A percentile compares a stretch with the other conserved stretches of the same genome.
Evolutionary conservation across 2,888 invertebrate genomes (phyloP).

Genomic region (Volucella zonaria): DNA sequence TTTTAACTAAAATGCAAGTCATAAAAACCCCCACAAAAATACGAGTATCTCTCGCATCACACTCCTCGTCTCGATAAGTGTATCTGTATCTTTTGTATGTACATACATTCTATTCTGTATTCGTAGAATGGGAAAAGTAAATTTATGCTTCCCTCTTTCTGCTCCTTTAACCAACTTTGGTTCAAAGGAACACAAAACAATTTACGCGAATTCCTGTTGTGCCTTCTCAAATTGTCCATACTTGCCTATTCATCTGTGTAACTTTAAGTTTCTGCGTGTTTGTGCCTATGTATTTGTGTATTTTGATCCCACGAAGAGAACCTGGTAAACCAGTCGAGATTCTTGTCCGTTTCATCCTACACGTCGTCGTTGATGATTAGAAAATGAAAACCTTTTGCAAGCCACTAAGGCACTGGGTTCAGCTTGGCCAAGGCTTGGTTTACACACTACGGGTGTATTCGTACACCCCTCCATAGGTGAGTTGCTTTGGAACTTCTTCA

Average conservation of each 20-base stretch:
- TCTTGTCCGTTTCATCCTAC: slow-evolving; percentile 30
- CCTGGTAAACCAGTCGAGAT: slow-evolving; percentile 63
- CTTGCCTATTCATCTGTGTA: neutral
- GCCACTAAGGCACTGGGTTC: slow-evolving; percentile 73
- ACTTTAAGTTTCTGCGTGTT: no score
- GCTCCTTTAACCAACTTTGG: neutral
- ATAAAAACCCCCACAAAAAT: slow-evolving; percentile 57
- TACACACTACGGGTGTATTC: neutral
- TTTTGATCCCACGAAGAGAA: slow-evolving; percentile 24
- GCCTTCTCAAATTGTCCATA: slow-evolving; percentile 26
- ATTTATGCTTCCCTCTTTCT: neutral
- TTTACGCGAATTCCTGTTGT: slow-evolving; percentile 72
- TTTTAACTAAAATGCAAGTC: slow-evolving; percentile 64
- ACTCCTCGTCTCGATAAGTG: slow-evolving; percentile 33
- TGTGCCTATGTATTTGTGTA: neutral
- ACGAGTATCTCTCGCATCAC: slow-evolving; percentile 30
- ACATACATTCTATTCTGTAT: neutral
- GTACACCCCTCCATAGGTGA: slow-evolving; percentile 6
- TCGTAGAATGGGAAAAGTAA: slow-evolving; percentile 58
- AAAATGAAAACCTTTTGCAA: slow-evolving; percentile 72
- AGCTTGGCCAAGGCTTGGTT: slow-evolving; percentile 1
- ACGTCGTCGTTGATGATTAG: slow-evolving; percentile 33
- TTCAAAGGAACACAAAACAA: slow-evolving; percentile 44
- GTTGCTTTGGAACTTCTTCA: slow-evolving; percentile 18
- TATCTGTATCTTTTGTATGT: slow-evolving; percentile 38